Base-by-base conservation (phyloP, 1,140 invertebrate genomes). In the Metaphire vulgaris region DNA sequence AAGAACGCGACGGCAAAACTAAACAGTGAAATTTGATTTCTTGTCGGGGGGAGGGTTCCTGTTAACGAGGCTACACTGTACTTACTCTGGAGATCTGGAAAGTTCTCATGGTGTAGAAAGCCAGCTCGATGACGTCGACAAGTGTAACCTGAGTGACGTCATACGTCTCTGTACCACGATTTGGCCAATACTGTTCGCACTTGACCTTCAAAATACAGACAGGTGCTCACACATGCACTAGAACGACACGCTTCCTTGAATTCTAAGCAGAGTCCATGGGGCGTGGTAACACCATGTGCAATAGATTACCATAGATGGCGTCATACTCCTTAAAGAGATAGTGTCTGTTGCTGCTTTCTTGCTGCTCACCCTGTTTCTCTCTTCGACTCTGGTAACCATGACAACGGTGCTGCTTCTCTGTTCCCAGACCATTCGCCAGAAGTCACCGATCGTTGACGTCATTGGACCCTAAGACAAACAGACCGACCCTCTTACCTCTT, bases 111-210 rank as follows among this genome's bases (percentile, higher is more conserved):
- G 95, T 97, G 84, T 99, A 99, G 2, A 95, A 97, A 6, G 97
- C 95, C 70, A 99, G 86, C 85, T 99, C 96, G 83, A 97, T 94
- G 6, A 96, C 91, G 83, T 99, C 96, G 1, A 91, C 91, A 21
- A 99, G 91, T 0, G 87, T 84, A 0, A 89, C 85, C 31, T 93
- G 92, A 89, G 99, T 96, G 81, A 92, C 90, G 21, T 96, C 96
- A 82, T 99, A 99, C 0, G 91, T 93, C 81, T 98, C 96, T 0
- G 93, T 91, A 0, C 95, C 96, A 56, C 96, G 89, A 0, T 90
- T 89, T 0, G 96, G 96, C 96, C 96, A 98, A 83, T 98, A 98
- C 84, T 98, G 96, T 83, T 98, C 96, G 87, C 96, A 98, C 80
- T 88, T 83, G 66, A 85, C 85, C 81, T 84, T 79, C 26, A n/a